Base-by-base conservation (phyloP, 1,140 invertebrate species). In the Antheraea pernyi region DNA sequence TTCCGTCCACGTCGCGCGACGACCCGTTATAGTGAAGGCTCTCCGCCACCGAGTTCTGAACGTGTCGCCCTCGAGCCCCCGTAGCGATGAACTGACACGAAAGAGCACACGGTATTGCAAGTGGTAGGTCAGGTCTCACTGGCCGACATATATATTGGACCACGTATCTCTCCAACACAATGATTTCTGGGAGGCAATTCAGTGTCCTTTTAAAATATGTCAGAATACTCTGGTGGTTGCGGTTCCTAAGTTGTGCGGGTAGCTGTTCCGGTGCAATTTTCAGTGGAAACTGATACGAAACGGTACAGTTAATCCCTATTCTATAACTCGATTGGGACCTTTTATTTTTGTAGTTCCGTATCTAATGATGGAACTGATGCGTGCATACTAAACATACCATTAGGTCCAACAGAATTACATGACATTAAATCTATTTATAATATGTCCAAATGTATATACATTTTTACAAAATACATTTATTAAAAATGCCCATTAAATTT, bases 1-100 rank as follows among this genome's bases (percentile, higher is more conserved):
- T n/a, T 7, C 42, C 13, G 19, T 22, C 37, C 63, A 78, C 78
- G 59, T 76, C 77, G 36, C 83, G 75, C 72, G 82, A 85, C 76
- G 72, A 79, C 72, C 77, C 77, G 65, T 90, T 88, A 90, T 90
- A 90, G 87, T 86, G 78, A 79, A 78, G 67, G 77, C 74, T 69
- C 68, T 59, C 62, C 63, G 63, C 69, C 76, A 76, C 78, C 71
- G 74, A 78, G 73, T 82, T 82, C 78, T 82, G 65, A 69, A 58
- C 70, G 58, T 59, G 64, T 53, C 64, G 64, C 30, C 59, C 53
- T 59, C 22, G 22, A 30, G 22, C 4, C 22, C 22, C 22, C 22
- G 22, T 4, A 4, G 1, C 22, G 22, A 1, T 30, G 22, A 42
- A 3, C 39, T 42, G n/a, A n/a, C n/a, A n/a, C n/a, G n/a, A n/a